Evolutionary conservation across 2,888 invertebrate species (phyloP), one percentile per base, ranked within the genome.

Genomic region (Andrena bicolor): DNA sequence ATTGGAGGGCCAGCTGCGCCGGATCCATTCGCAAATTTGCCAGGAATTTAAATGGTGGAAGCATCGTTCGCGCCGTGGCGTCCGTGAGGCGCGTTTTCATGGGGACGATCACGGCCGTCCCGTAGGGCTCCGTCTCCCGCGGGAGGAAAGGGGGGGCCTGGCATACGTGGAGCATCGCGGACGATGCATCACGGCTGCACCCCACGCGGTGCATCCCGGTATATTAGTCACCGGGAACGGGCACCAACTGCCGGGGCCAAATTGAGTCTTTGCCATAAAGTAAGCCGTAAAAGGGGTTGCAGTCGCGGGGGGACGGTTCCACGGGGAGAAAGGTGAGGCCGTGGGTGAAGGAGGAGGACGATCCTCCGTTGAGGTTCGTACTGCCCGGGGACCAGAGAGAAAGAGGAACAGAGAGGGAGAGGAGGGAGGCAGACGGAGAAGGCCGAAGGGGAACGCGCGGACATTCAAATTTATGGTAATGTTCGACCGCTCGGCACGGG

Each of bases 181-280:
- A 89, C 91, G 94, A 94, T 95, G 94, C 94, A 95, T 95, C 95
- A 95, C 94, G 94, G 94, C 94, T 94, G 94, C 94, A 94, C 95
- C 95, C 94, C 89, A 89, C 90, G 94, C 95, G 95, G 95, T 95
- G 95, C 95, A 95, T 95, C 95, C 94, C 95, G 95, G 95, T 95
- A 95, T 95, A 95, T 95, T 95, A 95, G 95, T 95, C 95, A 95
- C 94, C 94, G 95, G 95, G 95, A 95, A 95, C 86, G 86, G 83
- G 85, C 89, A 95, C 95, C 94, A 95, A 95, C 95, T 91, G 92
- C 95, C 91, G 94, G 94, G 93, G 90, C 95, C 95, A 95, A 95
- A 95, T 95, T 93, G 93, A 93, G 93, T 93, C 92, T 90, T 93
- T 92, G 92, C 93, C 93, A 93, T 93, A 93, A 93, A 93, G 91